These are phyloP conservation scores for Tiaroga cobitis DNA, from an alignment of 2,797 vertebrate species.

Conservation along the genomic window DNA sequence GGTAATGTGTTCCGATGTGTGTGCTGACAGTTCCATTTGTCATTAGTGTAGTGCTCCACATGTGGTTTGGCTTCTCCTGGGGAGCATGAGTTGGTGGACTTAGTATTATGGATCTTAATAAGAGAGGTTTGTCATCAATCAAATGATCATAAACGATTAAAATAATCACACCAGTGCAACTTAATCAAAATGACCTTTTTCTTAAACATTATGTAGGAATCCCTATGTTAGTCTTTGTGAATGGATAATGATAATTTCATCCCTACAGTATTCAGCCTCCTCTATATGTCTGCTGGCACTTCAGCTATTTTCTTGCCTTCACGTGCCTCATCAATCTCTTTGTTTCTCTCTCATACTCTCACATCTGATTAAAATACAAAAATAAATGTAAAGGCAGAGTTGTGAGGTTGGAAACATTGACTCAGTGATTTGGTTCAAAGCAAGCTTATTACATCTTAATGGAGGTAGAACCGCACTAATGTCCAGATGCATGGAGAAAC, in stretches of 20 bases:
- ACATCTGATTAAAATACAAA: slow-evolving; percentile 34
- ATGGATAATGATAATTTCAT: not conserved
- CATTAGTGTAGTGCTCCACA: slow-evolving; percentile 14
- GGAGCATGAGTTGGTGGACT: slow-evolving; percentile 3
- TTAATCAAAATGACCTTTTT: not conserved
- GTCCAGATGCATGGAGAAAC: slow-evolving; percentile 26
- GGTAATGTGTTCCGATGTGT: slow-evolving; percentile 31
- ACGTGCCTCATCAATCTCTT: slow-evolving; percentile 11
- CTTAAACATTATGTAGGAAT: not conserved
- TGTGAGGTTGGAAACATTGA: slow-evolving; percentile 50
- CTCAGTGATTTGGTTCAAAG: slow-evolving; percentile 32
- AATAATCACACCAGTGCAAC: not conserved
- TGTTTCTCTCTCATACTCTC: not conserved
- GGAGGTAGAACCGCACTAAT: not conserved
- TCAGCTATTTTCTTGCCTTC: slow-evolving; percentile 6
- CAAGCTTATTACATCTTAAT: slow-evolving; percentile 13
- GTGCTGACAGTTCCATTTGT: slow-evolving; percentile 39
- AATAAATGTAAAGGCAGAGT: slow-evolving; percentile 41
- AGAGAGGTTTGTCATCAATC: slow-evolving; percentile 12
- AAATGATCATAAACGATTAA: slow-evolving; percentile 10
- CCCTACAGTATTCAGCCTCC: not conserved
- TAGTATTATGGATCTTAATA: slow-evolving; percentile 7
- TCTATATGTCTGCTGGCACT: not conserved
- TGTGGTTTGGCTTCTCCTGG: slow-evolving; percentile 19
- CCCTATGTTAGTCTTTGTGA: not conserved